Evolutionary conservation across 2,113 vertebrate genomes (phyloP).

Genomic region (Lethenteron camtschaticum): DNA sequence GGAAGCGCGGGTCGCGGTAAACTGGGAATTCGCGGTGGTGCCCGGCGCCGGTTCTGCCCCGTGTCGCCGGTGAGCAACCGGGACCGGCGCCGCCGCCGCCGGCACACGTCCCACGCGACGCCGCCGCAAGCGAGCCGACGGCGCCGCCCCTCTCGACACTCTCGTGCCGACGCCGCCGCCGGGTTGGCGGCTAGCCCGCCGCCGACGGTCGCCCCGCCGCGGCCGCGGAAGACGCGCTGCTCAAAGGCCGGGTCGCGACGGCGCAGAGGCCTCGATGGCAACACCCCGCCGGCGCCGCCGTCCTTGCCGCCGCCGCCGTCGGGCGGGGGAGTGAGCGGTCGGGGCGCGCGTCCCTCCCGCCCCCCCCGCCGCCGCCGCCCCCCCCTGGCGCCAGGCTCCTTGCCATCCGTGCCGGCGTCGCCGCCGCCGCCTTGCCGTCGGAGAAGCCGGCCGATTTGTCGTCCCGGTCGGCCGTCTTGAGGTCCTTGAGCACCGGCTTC

Average conservation of each 20-base stretch:
- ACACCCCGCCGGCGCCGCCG: conserved; percentile 19
- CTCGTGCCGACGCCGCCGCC: no score
- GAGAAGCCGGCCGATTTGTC: neutral
- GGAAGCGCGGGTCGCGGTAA: conserved; percentile 33
- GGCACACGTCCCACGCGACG: no score
- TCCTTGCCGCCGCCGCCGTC: conserved; percentile 28
- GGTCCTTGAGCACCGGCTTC: conserved; percentile 61
- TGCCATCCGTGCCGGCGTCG: conserved; percentile 16
- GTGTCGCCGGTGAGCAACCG: neutral
- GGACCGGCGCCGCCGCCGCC: no score
- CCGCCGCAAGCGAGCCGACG: no score
- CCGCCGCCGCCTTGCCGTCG: neutral
- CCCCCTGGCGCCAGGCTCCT: conserved; percentile 19
- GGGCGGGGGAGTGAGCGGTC: conserved; percentile 16
- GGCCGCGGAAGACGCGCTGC: conserved; percentile 17
- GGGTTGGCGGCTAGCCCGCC: no score
- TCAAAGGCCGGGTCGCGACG: conserved; percentile 11
- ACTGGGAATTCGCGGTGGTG: conserved; percentile 48
- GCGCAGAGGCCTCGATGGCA: no score
- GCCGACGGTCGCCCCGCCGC: conserved; percentile 24
- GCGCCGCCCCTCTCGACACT: no score
- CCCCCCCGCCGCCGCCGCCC: neutral
- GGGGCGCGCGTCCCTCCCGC: conserved; percentile 15
- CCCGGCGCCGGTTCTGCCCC: conserved; percentile 41
- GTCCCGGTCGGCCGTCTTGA: conserved; percentile 38